Evolutionary conservation across 2,888 invertebrate genomes (phyloP), one percentile per base, ranked within the genome.

Genomic region (Callimorpha dominula): DNA sequence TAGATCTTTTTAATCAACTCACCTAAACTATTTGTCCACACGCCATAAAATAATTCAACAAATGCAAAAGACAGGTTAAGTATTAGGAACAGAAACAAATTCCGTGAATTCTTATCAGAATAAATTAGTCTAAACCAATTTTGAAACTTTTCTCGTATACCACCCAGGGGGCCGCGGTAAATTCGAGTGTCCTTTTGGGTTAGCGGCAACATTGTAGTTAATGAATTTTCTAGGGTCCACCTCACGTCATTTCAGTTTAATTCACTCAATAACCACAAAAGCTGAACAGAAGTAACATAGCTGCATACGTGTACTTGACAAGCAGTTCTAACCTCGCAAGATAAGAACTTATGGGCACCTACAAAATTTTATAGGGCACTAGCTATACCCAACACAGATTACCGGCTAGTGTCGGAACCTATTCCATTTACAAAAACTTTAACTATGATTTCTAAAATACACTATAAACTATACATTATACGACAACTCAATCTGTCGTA

Each of bases 11-110:
- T 50, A 12, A 49, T 40, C 40, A 7, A 81, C 95, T 95, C 87
- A 97, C 97, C 98, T 96, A 98, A 97, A 93, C 98, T 98, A 91
- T 98, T 98, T 77, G 98, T 97, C 98, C 97, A 97, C 88, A 98
- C 96, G 79, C 99, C 99, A 96, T 99, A 99, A 76, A 97, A 96
- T 73, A 99, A 96, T 93, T 99, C 99, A 65, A 99, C 98, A 94
- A 99, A 99, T 43, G 99, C 99, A 95, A 99, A 99, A 54, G 98
- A 98, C 80, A 99, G 96, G 94, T 99, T 99, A 60, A 99, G 96
- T 80, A 99, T 85, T 17, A 99, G 96, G 91, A 99, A 99, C 52
- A 99, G 95, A 90, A 99, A 99, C 82, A 99, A 96, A 95, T 99
- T 99, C 89, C 99, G 97, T 2, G 99, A 99, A 93, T 98, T 99